Base-by-base conservation (phyloP, 2,888 invertebrate species). In the Lasius fuliginosus region DNA sequence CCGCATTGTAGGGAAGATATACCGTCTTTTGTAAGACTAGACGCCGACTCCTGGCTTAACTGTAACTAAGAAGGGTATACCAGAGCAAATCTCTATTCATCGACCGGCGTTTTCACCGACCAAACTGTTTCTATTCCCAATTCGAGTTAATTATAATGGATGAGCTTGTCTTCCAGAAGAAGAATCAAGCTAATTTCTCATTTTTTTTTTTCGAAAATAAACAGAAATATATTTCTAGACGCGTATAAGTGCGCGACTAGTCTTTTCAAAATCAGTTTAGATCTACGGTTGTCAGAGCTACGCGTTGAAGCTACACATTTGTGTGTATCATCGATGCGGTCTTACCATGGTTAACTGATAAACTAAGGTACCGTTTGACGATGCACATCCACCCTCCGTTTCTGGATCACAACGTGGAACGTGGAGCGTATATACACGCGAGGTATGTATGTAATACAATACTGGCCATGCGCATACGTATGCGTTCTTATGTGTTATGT, bases 341-440 rank as follows among this genome's bases (percentile, higher is more conserved):
- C 92, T 91, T 88, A 90, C 88, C 87, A 91, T 89, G 92, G 90
- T 92, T 92, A 92, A 91, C 90, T 88, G 90, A 88, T 87, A 88
- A 90, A 88, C 90, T 89, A 90, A 90, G 89, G 91, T 91, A 90
- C 90, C 92, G 88, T 91, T 89, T 87, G 88, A 88, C 90, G 88
- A 88, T 88, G 88, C 87, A 88, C 86, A 82, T 85, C 69, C 82
- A 81, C 69, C 71, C 56, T 60, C 42, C 30, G 83, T 82, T 87
- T 86, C 71, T 79, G 18, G 69, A 71, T 62, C 71, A 81, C 67
- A 56, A 56, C 75, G 81, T 69, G 82, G 67, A 85, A 82, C 76
- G 81, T 69, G 82, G 67, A 85, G 77, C 76, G 53, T 56, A 46
- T 67, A 69, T 18, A 62, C 15, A 23, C 58, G 42, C 36, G 53